Base-by-base conservation (phyloP, 2,113 vertebrate genomes). In the Reinhardtius hippoglossoides region DNA sequence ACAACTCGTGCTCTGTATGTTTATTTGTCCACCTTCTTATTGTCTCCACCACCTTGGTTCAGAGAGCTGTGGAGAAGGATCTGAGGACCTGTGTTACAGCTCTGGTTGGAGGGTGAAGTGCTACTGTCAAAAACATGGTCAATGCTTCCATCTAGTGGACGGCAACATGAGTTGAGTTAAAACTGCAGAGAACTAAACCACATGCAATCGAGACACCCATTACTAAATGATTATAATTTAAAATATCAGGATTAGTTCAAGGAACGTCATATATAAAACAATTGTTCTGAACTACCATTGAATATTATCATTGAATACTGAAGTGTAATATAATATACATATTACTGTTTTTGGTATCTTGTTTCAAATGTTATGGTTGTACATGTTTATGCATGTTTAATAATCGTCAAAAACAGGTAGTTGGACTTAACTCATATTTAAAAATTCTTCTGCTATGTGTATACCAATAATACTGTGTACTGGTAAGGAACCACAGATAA, bases 101-200 rank as follows among this genome's bases (percentile, higher is more conserved):
- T 9, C 16, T 21, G 18, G 18, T 18, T 13, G 9, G n/a, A 24
- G 23, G 2, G 4, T 6, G 35, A 23, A 56, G 31, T 10, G 40
- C 69, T 5, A 9, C 3, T 9, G 18, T 13, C 0, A 0, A 78
- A 15, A 67, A 27, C 16, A 21, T 88, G 89, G 88, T 85, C 78
- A 80, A 69, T 42, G 70, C 27, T 54, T 68, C 75, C 89, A 85
- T 48, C 92, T 82, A 88, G 88, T 93, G 94, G 89, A 70, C 21
- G n/a, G n/a, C n/a, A 62, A 1, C 1, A 9, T 12, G n/a, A 16
- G 89, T 14, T 78, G 52, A 2, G 10, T 26, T 37, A 18, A 7
- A 66, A 48, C 35, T 44, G 55, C 6, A 24, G 60, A 21, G 13
- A 48, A 18, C 1, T 48, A 12, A 12, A 50, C 42, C 14, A 3